phyloP scores from a whole-genome alignment of 2,888 invertebrate species.

The Hermaeophaga mercurialis region DNA sequence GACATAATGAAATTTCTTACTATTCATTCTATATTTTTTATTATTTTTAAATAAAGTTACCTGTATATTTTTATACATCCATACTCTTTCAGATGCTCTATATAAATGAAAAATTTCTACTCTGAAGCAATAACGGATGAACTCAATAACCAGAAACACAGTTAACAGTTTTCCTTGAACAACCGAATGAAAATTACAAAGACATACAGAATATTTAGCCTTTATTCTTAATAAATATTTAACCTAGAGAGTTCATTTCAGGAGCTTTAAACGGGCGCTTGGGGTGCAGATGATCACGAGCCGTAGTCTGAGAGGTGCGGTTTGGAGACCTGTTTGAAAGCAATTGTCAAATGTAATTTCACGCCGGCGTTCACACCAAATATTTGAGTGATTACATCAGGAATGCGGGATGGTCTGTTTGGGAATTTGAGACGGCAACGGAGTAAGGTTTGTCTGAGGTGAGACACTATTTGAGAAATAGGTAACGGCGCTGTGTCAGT shows the following conservation, averaged over 20 bases:
- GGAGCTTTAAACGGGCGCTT: constrained; percentile 17
- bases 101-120: too few species aligned
- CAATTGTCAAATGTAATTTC: constrained; percentile 55
- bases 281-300: constrained; percentile 23
- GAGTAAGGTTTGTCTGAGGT: background rate
- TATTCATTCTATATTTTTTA: too few species aligned
- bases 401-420: constrained; percentile 20
- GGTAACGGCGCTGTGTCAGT: background rate
- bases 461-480: background rate
- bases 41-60: too few species aligned
- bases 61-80: too few species aligned
- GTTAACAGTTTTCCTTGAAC: too few species aligned
- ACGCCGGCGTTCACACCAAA: constrained; percentile 49
- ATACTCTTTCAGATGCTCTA: too few species aligned
- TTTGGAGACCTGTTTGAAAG: constrained; percentile 37
- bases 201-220: background rate
- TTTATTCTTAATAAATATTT: constrained; percentile 23
- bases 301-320: constrained; percentile 8
- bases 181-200: too few species aligned
- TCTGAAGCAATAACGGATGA: too few species aligned
- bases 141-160: too few species aligned
- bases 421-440: constrained; percentile 11
- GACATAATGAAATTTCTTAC: too few species aligned
- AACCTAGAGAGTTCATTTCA: constrained; percentile 11
- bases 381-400: constrained; percentile 43